Evolutionary conservation across 2,888 invertebrate genomes (phyloP), one percentile per base, ranked within the genome.

Genomic region (Melanotus villosus): DNA sequence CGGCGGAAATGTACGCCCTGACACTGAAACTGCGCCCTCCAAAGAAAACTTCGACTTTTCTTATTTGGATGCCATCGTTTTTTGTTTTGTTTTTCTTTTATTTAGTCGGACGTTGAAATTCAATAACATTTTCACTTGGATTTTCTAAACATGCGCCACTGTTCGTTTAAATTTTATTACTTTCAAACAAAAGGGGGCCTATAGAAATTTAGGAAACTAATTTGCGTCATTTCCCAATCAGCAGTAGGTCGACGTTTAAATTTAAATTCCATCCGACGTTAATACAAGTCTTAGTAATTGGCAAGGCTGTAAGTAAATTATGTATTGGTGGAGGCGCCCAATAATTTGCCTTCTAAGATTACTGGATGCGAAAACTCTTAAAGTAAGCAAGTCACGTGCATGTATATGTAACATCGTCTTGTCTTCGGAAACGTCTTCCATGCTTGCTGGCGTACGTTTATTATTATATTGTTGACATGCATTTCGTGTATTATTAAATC

Each of bases 391-490:
- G 62, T 50, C 52, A 63, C 52, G 36, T 23, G 23, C 52, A 14
- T 38, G 52, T 16, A 38, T 38, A 38, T 32, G 52, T 18, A 52
- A 30, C 50, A 52, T 63, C 47, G 47, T 52, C 52, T 50, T 19
- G 52, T 6, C 19, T 32, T 52, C n/a, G 34, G n/a, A 34, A 19
- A 32, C 34, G 34, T 52, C 52, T 30, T 32, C 52, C 32, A 9
- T 52, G 52, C 32, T 52, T 52, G 52, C 32, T 52, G 32, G 16
- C 26, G 18, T 32, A 30, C 32, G 52, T 52, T 52, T 52, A 52
- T 63, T 63, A 63, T 63, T 63, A 52, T 63, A 52, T 52, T 38
- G 62, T 65, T 65, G 65, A 65, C 65, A 47, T 65, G 58, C 47
- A 50, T 34, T 65, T 38, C 19, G 45, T 26, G 58, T 65, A 34